Conservation (phyloP, 2,113 vertebrate species). For the Procavia capensis region DNA sequence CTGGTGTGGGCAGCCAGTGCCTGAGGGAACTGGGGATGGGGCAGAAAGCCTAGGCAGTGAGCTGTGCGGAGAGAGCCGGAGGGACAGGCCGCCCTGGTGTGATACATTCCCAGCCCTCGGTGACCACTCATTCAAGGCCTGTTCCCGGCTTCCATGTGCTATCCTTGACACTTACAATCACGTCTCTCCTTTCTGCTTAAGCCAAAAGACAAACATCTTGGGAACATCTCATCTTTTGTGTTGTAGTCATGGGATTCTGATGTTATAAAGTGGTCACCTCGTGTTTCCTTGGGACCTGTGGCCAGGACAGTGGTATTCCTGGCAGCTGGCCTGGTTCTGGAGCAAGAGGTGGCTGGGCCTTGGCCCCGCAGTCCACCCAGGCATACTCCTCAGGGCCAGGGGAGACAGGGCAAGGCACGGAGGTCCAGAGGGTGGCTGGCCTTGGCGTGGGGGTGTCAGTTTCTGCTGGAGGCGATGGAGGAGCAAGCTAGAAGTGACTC, state of each 20-base stretch:
- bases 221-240: neutral
- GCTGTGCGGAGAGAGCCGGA: neutral
- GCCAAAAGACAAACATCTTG: neutral
- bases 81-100: neutral
- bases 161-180: neutral
- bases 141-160: neutral
- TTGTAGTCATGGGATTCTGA: neutral
- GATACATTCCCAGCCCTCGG: neutral
- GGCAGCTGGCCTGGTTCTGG: neutral
- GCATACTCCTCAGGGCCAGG: neutral
- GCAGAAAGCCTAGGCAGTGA: neutral
- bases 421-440: neutral
- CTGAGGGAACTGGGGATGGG: neutral
- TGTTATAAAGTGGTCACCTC: neutral
- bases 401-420: neutral
- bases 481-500: neutral
- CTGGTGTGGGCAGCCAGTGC: neutral
- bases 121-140: neutral
- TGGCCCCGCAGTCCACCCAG: neutral
- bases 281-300: neutral
- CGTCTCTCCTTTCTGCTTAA: neutral
- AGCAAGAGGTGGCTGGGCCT: neutral
- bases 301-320: neutral
- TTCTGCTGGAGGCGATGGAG: neutral
- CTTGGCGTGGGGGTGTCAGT: rapidly evolving